Conservation (phyloP, 2,113 vertebrate genomes). For the Mustela lutreola region DNA sequence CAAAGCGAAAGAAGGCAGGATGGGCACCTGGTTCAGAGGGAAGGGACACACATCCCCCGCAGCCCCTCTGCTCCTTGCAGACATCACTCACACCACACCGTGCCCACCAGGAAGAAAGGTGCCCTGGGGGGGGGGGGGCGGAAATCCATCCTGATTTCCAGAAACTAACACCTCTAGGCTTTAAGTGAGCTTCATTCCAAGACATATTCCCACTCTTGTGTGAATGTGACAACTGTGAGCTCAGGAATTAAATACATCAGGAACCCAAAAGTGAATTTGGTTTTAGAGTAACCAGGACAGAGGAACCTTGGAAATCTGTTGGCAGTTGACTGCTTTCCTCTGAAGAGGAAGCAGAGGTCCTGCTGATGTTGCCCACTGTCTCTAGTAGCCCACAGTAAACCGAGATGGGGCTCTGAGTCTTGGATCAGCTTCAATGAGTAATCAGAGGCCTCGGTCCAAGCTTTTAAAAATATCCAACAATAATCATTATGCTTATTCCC, state of each 20-base stretch:
- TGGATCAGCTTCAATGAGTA: not conserved
- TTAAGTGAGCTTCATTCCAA: not conserved
- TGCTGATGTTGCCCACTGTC: fast-evolving
- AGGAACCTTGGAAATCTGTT: not conserved
- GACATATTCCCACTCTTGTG: not conserved
- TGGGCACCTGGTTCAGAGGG: fast-evolving
- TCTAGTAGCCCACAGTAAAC: not conserved
- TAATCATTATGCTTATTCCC: too few species aligned
- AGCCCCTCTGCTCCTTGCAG: not conserved
- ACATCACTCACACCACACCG: not conserved
- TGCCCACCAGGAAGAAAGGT: not conserved
- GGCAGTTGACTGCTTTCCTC: not conserved
- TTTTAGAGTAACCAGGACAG: fast-evolving
- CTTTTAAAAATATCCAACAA: not conserved
- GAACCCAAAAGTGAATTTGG: not conserved
- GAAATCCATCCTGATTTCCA: not conserved
- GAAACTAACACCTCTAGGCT: not conserved
- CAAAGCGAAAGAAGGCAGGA: not conserved
- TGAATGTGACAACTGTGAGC: not conserved
- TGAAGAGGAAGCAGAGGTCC: not conserved
- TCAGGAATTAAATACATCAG: not conserved
- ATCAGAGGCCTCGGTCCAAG: not conserved
- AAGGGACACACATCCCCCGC: not conserved
- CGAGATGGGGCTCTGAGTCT: fast-evolving
- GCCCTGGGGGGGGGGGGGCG: too few species aligned